Evolutionary conservation across 2,113 vertebrate species (phyloP).

Genomic region (Butorides virescens): DNA sequence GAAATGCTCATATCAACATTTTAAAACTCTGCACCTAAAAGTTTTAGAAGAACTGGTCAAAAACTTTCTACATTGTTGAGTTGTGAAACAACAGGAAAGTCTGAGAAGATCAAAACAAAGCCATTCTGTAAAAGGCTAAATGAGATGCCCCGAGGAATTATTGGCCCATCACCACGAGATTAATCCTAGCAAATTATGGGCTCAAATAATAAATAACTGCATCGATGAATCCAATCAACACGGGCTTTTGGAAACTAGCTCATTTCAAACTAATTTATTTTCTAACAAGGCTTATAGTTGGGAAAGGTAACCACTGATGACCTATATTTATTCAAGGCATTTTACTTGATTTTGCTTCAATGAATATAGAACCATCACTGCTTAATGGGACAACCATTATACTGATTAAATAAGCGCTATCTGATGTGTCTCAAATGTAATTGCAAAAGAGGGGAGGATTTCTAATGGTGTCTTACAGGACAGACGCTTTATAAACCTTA

Average conservation of each 20-base stretch:
- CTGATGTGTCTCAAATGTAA: background rate
- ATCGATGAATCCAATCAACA: background rate
- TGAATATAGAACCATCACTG: background rate
- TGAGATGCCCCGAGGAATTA: background rate
- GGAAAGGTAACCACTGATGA: background rate
- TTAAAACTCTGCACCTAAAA: background rate
- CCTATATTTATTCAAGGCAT: background rate
- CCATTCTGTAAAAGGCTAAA: background rate
- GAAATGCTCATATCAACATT: background rate
- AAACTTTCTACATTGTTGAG: background rate
- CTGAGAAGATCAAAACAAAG: background rate
- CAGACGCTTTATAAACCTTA: background rate
- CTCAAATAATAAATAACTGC: slow-evolving; percentile 9
- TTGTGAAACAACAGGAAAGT: background rate
- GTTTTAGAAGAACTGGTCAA: background rate
- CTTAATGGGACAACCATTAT: background rate
- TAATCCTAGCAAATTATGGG: background rate
- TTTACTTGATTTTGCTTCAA: slow-evolving; percentile 5
- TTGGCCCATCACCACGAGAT: background rate
- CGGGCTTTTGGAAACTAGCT: background rate
- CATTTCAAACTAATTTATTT: slow-evolving; percentile 31
- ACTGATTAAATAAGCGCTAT: background rate
- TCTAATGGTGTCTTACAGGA: background rate
- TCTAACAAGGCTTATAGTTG: background rate
- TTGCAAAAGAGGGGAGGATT: background rate